Base-by-base conservation (phyloP, 2,113 vertebrate genomes). In the Heloderma charlesbogerti region DNA sequence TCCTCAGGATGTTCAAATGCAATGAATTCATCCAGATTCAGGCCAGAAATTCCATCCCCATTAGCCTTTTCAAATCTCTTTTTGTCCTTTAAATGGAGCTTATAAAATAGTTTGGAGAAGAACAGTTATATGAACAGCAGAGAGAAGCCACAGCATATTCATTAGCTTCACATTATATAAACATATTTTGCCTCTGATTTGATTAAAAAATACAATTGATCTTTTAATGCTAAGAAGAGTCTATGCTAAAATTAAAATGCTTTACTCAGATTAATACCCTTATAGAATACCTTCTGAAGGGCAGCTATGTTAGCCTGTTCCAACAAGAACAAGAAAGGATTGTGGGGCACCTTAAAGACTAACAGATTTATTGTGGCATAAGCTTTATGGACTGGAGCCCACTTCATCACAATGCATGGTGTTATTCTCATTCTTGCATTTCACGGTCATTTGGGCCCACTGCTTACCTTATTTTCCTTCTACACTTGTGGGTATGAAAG, bases 1-100 rank as follows among this genome's bases (percentile, higher is more conserved):
- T 99, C 99, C 91, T 99, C 99, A 0, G 99, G 99, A 86, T 99
- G 99, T 6, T 98, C 98, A 93, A 99, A 99, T 10, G 98, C 98
- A 48, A 99, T 97, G 94, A 99, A 99, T 93, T 99, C 99, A 10
- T 97, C 97, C 89, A 98, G 95, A 77, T 96, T 98, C 37, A 99
- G 96, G 40, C 98, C 98, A 40, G 96, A 95, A 72, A 89, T 92
- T 31, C 94, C 96, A 90, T 99, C 98, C 78, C 96, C 94, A 67
- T 99, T 97, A 1, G 99, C 98, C 93, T 98, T 98, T 85, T 99
- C 97, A 97, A 99, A 99, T 82, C 98, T 98, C 51, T 97, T 98
- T 96, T 97, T 99, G 95, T 99, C 99, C 96, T 98, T 99, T 95
- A 97, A 97, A 95, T 98, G 98, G 94, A 99, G 98, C 99, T 99